A percentile compares a stretch with the other conserved stretches of the same genome.
Conservation (phyloP, 2,888 invertebrate species). For the Ptychoptera contaminata region DNA sequence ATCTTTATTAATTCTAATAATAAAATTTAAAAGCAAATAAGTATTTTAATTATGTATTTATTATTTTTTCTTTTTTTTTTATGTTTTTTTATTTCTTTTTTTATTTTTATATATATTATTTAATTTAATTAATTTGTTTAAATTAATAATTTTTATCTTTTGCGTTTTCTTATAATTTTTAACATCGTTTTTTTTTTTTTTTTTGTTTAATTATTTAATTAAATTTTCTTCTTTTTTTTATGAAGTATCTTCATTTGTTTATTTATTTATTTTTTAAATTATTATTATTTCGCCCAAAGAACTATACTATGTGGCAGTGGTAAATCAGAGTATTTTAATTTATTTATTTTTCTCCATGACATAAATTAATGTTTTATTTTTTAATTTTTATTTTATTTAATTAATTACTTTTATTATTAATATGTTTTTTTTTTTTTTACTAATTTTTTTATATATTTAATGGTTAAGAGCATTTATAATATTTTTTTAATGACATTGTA, state of each 20-base stretch:
- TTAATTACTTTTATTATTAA: no score
- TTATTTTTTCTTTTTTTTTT: constrained; percentile 3
- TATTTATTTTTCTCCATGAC: neutral
- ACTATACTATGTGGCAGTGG: no score
- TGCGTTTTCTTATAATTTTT: neutral
- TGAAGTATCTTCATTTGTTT: neutral
- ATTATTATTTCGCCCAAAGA: neutral
- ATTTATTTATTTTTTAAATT: neutral
- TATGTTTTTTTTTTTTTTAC: constrained; percentile 5
- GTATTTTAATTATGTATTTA: no score
- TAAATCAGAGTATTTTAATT: neutral
- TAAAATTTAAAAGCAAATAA: no score
- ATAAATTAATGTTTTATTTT: no score
- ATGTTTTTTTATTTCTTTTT: constrained; percentile 7
- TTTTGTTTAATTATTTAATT: no score
- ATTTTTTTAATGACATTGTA: neutral
- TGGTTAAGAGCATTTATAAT: constrained; percentile 9
- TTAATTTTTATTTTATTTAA: no score
- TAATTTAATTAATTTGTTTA: neutral
- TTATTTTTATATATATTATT: neutral
- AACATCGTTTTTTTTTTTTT: no score
- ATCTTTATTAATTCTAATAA: no score
- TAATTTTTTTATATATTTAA: constrained; percentile 6
- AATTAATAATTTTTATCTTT: neutral
- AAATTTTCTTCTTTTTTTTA: no score